Percentiles rank a stretch among this genome's conserved stretches.
Conservation (phyloP, 1,140 invertebrate species). For the Drosophila trapezifrons region DNA sequence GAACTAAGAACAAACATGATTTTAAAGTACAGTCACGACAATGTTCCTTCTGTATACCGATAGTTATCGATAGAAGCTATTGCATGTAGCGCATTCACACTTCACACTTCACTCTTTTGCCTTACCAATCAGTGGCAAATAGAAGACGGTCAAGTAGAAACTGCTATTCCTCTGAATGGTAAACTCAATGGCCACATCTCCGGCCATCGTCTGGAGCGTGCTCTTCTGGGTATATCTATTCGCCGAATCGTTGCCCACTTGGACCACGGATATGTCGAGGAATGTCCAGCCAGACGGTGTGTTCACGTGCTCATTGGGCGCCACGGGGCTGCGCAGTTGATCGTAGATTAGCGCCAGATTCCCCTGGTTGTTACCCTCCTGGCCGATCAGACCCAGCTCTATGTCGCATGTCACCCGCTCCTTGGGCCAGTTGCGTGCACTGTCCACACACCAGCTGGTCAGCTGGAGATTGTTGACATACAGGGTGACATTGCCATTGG, state of each 20-base stretch:
- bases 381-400: slow-evolving; percentile 55
- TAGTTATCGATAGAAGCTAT: no score
- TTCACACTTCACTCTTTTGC: no score
- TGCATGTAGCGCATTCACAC: no score
- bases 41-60: no score
- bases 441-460: slow-evolving; percentile 71
- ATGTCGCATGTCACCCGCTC: slow-evolving; percentile 68
- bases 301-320: slow-evolving; percentile 62
- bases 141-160: slow-evolving; percentile 69
- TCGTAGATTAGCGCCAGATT: slow-evolving; percentile 55
- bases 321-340: slow-evolving; percentile 34
- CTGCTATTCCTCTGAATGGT: slow-evolving; percentile 55
- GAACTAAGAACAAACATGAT: no score
- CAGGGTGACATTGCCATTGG: slow-evolving; percentile 66
- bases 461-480: slow-evolving; percentile 54
- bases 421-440: slow-evolving; percentile 71
- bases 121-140: slow-evolving; percentile 64
- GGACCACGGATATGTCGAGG: slow-evolving; percentile 44
- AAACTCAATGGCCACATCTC: slow-evolving; percentile 70
- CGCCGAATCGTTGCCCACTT: slow-evolving; percentile 38
- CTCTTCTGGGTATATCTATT: slow-evolving; percentile 48
- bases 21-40: no score
- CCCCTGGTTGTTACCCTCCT: slow-evolving; percentile 16
- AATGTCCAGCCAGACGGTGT: slow-evolving; percentile 73
- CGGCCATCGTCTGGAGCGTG: slow-evolving; percentile 54